Base-by-base conservation (phyloP, 2,113 vertebrate species). In the Tetrax tetrax region DNA sequence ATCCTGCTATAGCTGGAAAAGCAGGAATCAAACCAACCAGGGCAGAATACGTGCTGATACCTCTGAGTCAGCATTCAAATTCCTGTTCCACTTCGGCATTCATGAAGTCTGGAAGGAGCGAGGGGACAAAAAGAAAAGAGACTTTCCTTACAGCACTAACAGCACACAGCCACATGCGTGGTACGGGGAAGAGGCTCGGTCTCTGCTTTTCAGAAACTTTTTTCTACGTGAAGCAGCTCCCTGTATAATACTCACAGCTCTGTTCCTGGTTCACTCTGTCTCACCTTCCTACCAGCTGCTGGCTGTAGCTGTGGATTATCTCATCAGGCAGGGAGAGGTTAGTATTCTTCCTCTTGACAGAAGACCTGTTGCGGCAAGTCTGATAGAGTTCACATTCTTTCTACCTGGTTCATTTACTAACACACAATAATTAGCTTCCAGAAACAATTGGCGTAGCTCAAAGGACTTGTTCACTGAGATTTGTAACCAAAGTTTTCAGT, bases 1-100 rank as follows among this genome's bases (percentile, higher is more conserved):
- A 92, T 43, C 24, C 71, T 93, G 84, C 85, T 83, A 51, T 63
- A 83, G 87, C 90, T 95, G 70, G 83, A 89, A 89, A 81, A 93
- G 92, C 96, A 94, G 89, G 89, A 96, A 92, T 78, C 54, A 71
- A 93, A 91, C 43, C 66, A 87, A 60, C 11, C 70, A 75, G 70
- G 69, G 85, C 19, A 33, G 65, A 60, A 57, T 51, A 33, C 4
- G 6, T 28, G 66, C 48, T 54, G 61, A 63, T 57, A 82, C 65
- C 83, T 87, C 47, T 69, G 47, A 89, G 84, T 92, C 75, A 56
- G 78, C 89, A 78, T 87, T 87, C 80, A 75, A 89, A 85, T 75
- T 70, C 76, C 93, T 66, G 38, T 14, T 85, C 85, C 66, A 15
- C 86, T 80, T 82, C 89, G 83, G 87, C 86, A 56, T 70, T 91